Evolutionary conservation across 2,888 invertebrate species (phyloP).

Genomic region (Tetanocera ferruginea): DNA sequence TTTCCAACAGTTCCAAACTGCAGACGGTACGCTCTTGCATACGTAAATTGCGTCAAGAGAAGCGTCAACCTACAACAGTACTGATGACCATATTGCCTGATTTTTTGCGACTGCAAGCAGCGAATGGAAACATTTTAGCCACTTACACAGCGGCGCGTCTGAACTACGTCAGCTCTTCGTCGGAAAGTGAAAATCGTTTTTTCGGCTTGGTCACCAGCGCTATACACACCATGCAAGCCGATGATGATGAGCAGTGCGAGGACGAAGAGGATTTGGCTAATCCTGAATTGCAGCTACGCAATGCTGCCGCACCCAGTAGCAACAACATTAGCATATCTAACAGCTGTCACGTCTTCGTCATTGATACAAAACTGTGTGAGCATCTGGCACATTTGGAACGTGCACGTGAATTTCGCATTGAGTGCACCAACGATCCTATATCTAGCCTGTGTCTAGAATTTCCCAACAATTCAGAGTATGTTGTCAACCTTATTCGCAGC

Average conservation of each 20-base stretch:
- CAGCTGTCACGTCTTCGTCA: conserved; percentile 95
- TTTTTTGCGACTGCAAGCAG: conserved; percentile 83
- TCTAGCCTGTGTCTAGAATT: conserved; percentile 89
- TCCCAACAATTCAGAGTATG: conserved; percentile 86
- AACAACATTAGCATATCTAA: conserved; percentile 76
- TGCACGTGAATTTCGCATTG: conserved; percentile 86
- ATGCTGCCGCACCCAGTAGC: conserved; percentile 60
- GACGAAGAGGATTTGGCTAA: conserved; percentile 40
- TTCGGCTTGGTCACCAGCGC: conserved; percentile 94
- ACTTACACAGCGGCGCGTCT: conserved; percentile 89
- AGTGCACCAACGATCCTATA: conserved; percentile 85
- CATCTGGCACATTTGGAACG: conserved; percentile 85
- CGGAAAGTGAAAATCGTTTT: conserved; percentile 91
- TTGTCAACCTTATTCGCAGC: conserved; percentile 79
- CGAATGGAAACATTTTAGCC: conserved; percentile 84
- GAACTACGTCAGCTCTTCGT: conserved; percentile 89
- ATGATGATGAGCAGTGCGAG: conserved; percentile 59
- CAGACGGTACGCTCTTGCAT: conserved; percentile 89
- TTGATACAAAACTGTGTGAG: conserved; percentile 87
- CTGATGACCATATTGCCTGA: conserved; percentile 87
- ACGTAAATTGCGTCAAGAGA: conserved; percentile 88
- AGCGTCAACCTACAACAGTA: conserved; percentile 87
- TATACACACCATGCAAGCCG: conserved; percentile 71
- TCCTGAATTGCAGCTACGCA: conserved; percentile 73
- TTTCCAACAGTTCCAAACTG: conserved; percentile 80